Evolutionary conservation across 2,797 vertebrate species (phyloP).

Genomic region (Denticeps clupeoides): DNA sequence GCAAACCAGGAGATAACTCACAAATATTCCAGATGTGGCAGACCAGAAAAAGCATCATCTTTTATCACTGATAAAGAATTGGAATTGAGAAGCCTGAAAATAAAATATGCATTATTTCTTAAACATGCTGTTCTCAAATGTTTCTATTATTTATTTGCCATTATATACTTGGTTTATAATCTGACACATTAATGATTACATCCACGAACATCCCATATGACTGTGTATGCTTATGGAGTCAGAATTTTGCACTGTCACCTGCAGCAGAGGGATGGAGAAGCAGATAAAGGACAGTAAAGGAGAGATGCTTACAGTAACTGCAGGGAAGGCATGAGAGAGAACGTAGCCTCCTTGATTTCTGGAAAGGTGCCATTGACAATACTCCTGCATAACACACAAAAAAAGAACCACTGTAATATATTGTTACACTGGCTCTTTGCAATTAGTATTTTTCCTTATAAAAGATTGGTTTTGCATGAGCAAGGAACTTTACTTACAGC

Average conservation of each 20-base stretch:
- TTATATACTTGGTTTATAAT: no score
- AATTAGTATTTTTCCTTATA: no score
- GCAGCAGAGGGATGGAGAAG: neutral
- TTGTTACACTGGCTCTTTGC: no score
- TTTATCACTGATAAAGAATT: constrained; percentile 86
- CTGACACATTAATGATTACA: no score
- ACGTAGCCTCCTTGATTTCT: constrained; percentile 90
- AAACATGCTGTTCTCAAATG: neutral
- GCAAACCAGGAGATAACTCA: constrained; percentile 67
- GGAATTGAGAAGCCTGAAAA: constrained; percentile 80
- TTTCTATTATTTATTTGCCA: neutral
- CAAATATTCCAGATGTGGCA: constrained; percentile 93
- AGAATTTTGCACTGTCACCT: neutral
- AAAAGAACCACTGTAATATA: no score
- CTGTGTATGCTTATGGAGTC: no score
- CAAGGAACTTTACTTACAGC: constrained; percentile 80
- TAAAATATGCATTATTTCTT: neutral
- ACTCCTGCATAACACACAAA: constrained; percentile 66
- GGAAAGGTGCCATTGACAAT: constrained; percentile 86
- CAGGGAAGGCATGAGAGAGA: constrained; percentile 87
- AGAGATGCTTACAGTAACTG: constrained; percentile 82
- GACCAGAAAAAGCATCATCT: constrained; percentile 88
- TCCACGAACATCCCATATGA: no score
- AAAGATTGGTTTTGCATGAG: no score
- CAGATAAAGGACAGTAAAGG: neutral